These are phyloP conservation scores for Addax nasomaculatus DNA, from an alignment of 2,113 vertebrate genomes.

Conservation along the genomic window DNA sequence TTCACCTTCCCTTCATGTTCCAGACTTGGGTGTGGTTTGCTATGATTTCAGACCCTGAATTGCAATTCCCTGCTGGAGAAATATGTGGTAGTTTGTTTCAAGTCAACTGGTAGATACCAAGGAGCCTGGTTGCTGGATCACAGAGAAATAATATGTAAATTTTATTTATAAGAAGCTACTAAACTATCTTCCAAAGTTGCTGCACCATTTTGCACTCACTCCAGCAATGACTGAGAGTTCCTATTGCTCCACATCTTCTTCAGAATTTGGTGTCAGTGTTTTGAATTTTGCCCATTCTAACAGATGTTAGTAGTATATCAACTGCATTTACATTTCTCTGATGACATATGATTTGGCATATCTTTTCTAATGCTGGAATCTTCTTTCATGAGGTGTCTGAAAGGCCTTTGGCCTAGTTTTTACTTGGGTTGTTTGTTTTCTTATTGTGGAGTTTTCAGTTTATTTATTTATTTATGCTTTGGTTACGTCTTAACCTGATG, in stretches of 20 bases:
- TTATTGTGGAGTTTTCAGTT: neutral
- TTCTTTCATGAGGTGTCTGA: neutral
- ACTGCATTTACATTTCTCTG: neutral
- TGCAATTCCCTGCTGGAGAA: neutral
- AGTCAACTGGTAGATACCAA: neutral
- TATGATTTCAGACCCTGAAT: neutral
- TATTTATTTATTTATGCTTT: neutral
- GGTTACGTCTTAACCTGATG: neutral
- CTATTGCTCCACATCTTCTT: neutral
- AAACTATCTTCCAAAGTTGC: neutral
- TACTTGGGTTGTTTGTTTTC: neutral
- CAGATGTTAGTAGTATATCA: neutral
- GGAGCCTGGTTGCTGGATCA: neutral
- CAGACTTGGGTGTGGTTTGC: neutral
- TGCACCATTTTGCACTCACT: neutral
- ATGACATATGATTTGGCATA: neutral
- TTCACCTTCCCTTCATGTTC: neutral
- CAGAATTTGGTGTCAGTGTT: neutral
- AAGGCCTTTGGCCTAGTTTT: neutral
- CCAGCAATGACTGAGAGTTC: neutral
- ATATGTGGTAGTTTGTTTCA: neutral
- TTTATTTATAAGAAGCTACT: neutral
- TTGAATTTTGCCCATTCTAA: neutral
- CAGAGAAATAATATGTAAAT: neutral
- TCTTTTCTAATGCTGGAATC: neutral